Percentiles rank a stretch among this genome's conserved stretches.
phyloP scores from a whole-genome alignment of 1,140 invertebrate species.

The Hypothenemus hampei region DNA sequence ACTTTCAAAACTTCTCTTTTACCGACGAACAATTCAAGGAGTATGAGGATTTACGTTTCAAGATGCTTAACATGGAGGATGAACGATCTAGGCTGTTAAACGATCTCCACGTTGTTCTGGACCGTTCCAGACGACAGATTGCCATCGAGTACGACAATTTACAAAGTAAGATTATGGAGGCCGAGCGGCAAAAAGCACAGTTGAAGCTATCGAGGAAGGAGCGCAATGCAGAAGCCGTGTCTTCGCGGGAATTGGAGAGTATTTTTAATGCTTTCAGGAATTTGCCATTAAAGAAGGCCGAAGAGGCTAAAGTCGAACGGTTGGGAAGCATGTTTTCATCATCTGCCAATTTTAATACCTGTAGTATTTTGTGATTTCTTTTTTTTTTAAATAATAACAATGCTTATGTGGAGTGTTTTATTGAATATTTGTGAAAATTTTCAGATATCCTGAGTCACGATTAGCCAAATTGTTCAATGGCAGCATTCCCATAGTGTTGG shows the following conservation, averaged over 20 bases:
- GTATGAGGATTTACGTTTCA: constrained; percentile 24
- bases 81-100: constrained; percentile 25
- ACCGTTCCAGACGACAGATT: constrained; percentile 27
- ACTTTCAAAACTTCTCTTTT: constrained; percentile 7
- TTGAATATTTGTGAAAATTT: constrained; percentile 28
- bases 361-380: not conserved
- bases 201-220: not conserved
- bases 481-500: constrained; percentile 92
- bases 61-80: constrained; percentile 28
- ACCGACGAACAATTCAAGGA: constrained; percentile 9
- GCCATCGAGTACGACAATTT: constrained; percentile 26
- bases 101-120: constrained; percentile 24
- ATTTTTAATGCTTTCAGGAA: constrained; percentile 28
- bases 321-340: constrained; percentile 10
- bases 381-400: not conserved
- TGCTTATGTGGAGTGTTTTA: not conserved
- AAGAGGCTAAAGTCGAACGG: not conserved
- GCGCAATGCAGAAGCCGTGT: not conserved
- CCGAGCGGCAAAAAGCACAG: constrained; percentile 18
- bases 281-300: constrained; percentile 4
- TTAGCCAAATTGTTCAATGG: constrained; percentile 93
- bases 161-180: constrained; percentile 24
- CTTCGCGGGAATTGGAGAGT: constrained; percentile 12
- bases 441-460: constrained; percentile 86
- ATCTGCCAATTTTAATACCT: not conserved